Percentiles rank a stretch among this genome's conserved stretches.
Conservation (phyloP, 2,797 vertebrate species). For the Pseudomugil tenellus region DNA sequence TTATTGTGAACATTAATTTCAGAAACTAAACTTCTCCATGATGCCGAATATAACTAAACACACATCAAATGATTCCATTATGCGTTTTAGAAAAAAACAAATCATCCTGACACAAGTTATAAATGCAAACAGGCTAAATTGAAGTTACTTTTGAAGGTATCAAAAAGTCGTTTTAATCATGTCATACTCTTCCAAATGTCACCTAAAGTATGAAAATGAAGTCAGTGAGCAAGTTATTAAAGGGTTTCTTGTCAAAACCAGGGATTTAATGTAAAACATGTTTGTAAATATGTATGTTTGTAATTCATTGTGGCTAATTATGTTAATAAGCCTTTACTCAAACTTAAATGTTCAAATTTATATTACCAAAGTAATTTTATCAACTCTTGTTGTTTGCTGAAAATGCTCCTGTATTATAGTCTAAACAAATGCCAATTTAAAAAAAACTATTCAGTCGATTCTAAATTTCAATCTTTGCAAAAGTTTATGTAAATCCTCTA, state of each 20-base stretch:
- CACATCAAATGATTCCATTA: not conserved
- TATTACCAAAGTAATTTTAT: not conserved
- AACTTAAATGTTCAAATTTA: not conserved
- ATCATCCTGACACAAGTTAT: slow-evolving; percentile 69
- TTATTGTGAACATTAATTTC: not conserved
- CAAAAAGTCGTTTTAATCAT: slow-evolving; percentile 24
- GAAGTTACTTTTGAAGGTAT: slow-evolving; percentile 63
- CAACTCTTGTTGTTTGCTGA: too few relatives aligned
- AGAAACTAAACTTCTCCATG: not conserved
- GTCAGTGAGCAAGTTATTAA: not conserved
- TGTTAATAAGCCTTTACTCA: not conserved
- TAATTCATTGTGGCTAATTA: not conserved
- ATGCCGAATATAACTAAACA: slow-evolving; percentile 41
- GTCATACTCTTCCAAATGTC: not conserved
- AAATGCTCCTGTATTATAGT: not conserved
- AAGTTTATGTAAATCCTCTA: not conserved
- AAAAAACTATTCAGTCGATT: not conserved
- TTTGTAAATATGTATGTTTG: not conserved
- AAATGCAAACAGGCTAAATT: slow-evolving; percentile 38
- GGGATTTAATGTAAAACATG: not conserved
- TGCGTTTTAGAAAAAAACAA: not conserved
- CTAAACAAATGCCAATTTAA: not conserved
- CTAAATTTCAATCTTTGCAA: not conserved
- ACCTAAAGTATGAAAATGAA: not conserved
- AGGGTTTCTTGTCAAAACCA: not conserved